Conservation (phyloP, 2,888 invertebrate species). For the Leptinotarsa peninsularis region DNA sequence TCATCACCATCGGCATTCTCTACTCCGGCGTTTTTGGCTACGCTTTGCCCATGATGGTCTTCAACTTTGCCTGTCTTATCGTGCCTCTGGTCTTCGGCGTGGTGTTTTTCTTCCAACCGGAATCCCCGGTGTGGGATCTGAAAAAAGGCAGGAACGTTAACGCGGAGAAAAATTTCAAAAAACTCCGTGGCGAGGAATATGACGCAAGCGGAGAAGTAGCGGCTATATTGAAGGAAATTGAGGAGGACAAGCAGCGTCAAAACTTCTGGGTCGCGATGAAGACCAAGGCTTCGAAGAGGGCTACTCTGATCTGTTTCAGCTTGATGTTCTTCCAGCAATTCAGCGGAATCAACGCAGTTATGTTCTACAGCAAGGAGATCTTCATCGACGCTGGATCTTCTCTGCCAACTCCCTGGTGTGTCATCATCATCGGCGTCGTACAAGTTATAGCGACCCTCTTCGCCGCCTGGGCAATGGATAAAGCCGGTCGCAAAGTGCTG, state of each 20-base stretch:
- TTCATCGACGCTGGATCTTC: constrained; percentile 74
- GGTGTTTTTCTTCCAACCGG: constrained; percentile 86
- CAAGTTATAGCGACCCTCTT: constrained; percentile 82
- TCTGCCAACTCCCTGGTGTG: constrained; percentile 67
- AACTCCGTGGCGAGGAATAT: constrained; percentile 79
- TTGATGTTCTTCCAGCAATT: constrained; percentile 92
- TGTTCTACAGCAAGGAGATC: constrained; percentile 82
- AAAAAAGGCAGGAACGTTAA: constrained; percentile 73
- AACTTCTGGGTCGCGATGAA: constrained; percentile 72
- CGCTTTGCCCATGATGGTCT: constrained; percentile 68
- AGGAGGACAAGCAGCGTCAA: constrained; percentile 68
- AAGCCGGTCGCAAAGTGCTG: constrained; percentile 81
- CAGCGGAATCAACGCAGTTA: constrained; percentile 85
- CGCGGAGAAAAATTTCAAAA: constrained; percentile 77
- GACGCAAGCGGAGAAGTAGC: constrained; percentile 73
- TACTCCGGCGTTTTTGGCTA: constrained; percentile 78
- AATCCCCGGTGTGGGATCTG: constrained; percentile 82
- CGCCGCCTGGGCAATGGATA: constrained; percentile 82
- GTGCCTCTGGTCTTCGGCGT: constrained; percentile 78
- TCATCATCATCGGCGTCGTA: constrained; percentile 75
- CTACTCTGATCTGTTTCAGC: constrained; percentile 78
- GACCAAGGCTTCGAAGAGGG: constrained; percentile 74
- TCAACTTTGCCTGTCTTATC: constrained; percentile 75
- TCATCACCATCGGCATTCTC: constrained; percentile 87
- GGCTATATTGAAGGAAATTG: constrained; percentile 65